Conservation (phyloP, 2,888 invertebrate genomes). For the Caradrina kadenii region DNA sequence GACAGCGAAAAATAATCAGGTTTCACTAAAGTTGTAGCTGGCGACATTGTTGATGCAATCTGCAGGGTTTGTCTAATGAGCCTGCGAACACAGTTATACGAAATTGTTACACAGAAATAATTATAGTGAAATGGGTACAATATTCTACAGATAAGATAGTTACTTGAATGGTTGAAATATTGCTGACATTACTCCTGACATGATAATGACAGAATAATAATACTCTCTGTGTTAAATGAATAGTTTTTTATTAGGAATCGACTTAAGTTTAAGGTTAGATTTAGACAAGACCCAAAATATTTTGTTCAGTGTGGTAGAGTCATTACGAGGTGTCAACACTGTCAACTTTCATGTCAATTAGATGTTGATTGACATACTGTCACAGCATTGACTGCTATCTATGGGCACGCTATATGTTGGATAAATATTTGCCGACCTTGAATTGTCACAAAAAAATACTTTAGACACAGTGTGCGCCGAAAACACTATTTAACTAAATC, state of each 20-base stretch:
- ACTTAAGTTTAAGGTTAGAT: constrained; percentile 17
- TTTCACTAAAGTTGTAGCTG: constrained; percentile 73
- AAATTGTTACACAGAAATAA: background rate
- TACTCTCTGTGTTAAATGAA: background rate
- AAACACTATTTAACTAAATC: no score
- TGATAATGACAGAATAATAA: constrained; percentile 50
- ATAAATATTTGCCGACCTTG: no score
- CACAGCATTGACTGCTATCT: no score
- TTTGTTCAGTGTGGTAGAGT: no score
- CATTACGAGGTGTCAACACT: no score
- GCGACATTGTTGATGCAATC: constrained; percentile 66
- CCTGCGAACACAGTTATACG: constrained; percentile 69
- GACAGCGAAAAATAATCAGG: constrained; percentile 78
- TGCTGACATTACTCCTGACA: constrained; percentile 79
- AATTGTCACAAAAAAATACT: no score
- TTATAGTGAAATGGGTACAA: background rate
- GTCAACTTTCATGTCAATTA: no score
- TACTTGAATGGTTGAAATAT: constrained; percentile 81
- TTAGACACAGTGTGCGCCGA: no score
- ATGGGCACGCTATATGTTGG: no score
- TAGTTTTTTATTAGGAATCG: background rate
- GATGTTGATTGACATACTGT: no score
- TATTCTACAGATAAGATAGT: background rate
- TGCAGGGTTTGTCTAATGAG: constrained; percentile 76
- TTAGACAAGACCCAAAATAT: no score